These are phyloP conservation scores for Cylindroiulus punctatus DNA, from an alignment of 2,888 invertebrate species.

Conservation along the genomic window DNA sequence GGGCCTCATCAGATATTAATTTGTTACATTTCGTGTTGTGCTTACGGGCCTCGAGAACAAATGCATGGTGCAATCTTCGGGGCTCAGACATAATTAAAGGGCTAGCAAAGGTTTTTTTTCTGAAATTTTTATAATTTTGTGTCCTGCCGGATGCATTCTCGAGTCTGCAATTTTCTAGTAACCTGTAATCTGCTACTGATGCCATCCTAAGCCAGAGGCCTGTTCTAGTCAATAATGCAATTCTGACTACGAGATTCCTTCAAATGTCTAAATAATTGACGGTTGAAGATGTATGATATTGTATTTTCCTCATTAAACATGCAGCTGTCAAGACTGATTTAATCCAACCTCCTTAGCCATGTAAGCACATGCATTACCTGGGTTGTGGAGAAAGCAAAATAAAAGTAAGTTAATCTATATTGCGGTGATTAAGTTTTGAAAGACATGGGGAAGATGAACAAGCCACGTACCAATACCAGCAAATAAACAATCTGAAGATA, in stretches of 20 bases:
- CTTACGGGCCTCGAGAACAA: background rate
- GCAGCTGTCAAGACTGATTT: background rate
- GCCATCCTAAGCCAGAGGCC: background rate
- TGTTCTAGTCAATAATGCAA: constrained; percentile 10
- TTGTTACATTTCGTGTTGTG: background rate
- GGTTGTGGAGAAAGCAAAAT: too few species aligned
- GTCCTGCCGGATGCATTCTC: background rate
- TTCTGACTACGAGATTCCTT: background rate
- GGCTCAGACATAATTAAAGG: background rate
- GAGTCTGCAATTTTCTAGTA: background rate
- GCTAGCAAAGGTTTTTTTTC: background rate
- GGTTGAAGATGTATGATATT: background rate
- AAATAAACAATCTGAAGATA: too few species aligned
- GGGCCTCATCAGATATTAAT: constrained; percentile 10
- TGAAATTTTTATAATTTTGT: constrained; percentile 7
- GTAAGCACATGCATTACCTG: too few species aligned
- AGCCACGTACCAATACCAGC: too few species aligned
- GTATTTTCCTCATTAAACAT: background rate
- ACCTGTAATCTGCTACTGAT: background rate
- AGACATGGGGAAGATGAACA: too few species aligned
- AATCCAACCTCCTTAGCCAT: background rate
- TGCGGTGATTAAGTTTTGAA: too few species aligned
- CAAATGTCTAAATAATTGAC: constrained; percentile 3
- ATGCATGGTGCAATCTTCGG: background rate
- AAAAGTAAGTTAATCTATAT: too few species aligned